Evolutionary conservation across 2,797 vertebrate species (phyloP), one percentile per base, ranked within the genome.

Genomic region (Hafferia zeledoni): DNA sequence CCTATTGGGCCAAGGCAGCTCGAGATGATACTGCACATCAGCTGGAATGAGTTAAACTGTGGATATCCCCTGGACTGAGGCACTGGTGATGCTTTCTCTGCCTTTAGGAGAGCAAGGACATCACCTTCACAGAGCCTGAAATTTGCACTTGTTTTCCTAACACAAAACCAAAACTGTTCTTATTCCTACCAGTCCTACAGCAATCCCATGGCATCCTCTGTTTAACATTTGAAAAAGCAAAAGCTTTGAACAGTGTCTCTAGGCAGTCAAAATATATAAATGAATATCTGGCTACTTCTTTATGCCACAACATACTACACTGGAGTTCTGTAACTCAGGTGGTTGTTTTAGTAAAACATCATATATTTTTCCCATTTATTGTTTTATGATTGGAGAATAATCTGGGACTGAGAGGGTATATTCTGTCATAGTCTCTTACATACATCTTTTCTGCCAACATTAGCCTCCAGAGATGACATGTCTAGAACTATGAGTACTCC

Each of bases 401-500:
- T 30, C 25, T 43, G 35, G 30, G 56, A 19, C 47, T 33, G 31
- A 79, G 67, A 81, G 30, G 50, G 27, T 41, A 86, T 61, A 80
- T 82, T 72, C 77, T 94, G 61, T 74, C 85, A 79, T 22, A 53
- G 72, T 78, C 83, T 77, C 35, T 79, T 88, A 59, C 3, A 9
- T 17, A 83, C 68, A 37, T 39, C 93, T 95, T 88, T 94, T 89
- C n/a, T 91, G 83, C 46, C 85, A 79, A n/a, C 10, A 33, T 41
- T 84, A 67, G 84, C 57, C 83, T 68, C 83, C 76, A 91, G 49
- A 95, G 92, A 90, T 84, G 87, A 76, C 57, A 56, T 2, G 22
- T 56, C 84, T 84, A 61, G 89, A 89, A 96, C 93, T 75, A 89
- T 4, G 59, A 97, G 82, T 53, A 75, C 59, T 96, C 76, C 85